Base-by-base conservation (phyloP, 2,888 invertebrate genomes). In the Drosophila anomelani region DNA sequence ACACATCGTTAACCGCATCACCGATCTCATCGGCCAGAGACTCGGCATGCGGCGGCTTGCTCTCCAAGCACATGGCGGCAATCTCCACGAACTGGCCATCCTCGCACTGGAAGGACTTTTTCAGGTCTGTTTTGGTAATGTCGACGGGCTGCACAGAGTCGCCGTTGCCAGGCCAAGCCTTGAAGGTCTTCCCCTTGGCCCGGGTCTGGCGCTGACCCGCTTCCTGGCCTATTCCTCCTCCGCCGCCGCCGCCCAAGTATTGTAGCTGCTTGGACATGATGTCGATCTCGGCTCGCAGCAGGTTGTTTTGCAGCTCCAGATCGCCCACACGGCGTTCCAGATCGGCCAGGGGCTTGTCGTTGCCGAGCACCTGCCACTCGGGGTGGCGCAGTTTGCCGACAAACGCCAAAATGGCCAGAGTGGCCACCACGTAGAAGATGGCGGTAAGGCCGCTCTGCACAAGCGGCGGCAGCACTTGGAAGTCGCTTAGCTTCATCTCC, bases 241-340 rank as follows among this genome's bases (percentile, higher is more conserved):
- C 43, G 5, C 72, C 77, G 41, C 68, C 80, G 1, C 26, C 26
- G 13, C 68, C 88, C 15, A 92, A 86, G 72, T 92, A 89, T 20
- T 87, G 85, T 0, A 92, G 77, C 61, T 92, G 90, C 56, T 91
- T 91, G n/a, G 88, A 79, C 29, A 92, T 78, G 41, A 92, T 84
- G 63, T 92, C 92, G 53, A 92, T 91, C 75, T 92, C 92, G 12
- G 91, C 91, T 3, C 92, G 87, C 87, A 92, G 90, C 12, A 92
- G 77, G 77, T 91, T 92, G 67, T 92, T 92, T 56, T 91, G 90
- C 39, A 92, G 58, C 60, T 92, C 92, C 62, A 92, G 73, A 10
- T 91, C 90, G 5, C 60, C 76, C 23, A 92, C 53, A 51, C 89
- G 90, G 49, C 89, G 81, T 32, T 86, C 81, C 62, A 90, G 53